Evolutionary conservation across 2,888 invertebrate genomes (phyloP), one percentile per base, ranked within the genome.

Genomic region (Altica lythri): DNA sequence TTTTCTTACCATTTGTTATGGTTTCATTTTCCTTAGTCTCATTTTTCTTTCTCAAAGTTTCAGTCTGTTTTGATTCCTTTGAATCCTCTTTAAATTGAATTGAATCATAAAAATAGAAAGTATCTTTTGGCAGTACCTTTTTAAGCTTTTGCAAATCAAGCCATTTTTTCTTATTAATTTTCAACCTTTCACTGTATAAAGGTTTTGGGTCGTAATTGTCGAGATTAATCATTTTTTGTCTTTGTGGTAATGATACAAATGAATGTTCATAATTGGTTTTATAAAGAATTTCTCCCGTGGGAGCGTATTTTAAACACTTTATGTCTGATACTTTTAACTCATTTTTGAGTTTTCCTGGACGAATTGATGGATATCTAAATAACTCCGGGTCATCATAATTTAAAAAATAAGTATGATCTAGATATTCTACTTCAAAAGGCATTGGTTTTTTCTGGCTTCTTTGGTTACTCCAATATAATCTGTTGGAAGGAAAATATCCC

Each of bases 361-460:
- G 18, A 19, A 48, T 48, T 13, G 37, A 44, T 14, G n/a, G 18
- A 17, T 30, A 44, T 17, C 13, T 29, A 9, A 30, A 44, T 4
- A 2, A 10, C 2, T 30, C 16, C 16, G 27, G 14, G 9, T 17
- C 18, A 30, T 44, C 27, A 16, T 16, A 27, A 6, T 43, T 29
- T 8, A 49, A 48, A 14, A 53, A 53, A 47, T 47, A 47, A n/a
- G 46, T 42, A 13, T 32, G 34, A 9, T 46, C 17, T 19, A 53
- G 32, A 13, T 53, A 53, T 17, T 42, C 10, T 8, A 42, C 48
- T 10, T 53, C 48, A 35, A 48, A 29, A 2, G 43, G 43, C 17
- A 29, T 48, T 5, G 47, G 53, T 10, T 42, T 53, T 53, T 47
- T 12, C 48, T 30, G 4, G 53, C 32, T 34, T 48, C 48, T 13